Conservation (phyloP, 2,797 vertebrate genomes). For the Chelonia mydas region DNA sequence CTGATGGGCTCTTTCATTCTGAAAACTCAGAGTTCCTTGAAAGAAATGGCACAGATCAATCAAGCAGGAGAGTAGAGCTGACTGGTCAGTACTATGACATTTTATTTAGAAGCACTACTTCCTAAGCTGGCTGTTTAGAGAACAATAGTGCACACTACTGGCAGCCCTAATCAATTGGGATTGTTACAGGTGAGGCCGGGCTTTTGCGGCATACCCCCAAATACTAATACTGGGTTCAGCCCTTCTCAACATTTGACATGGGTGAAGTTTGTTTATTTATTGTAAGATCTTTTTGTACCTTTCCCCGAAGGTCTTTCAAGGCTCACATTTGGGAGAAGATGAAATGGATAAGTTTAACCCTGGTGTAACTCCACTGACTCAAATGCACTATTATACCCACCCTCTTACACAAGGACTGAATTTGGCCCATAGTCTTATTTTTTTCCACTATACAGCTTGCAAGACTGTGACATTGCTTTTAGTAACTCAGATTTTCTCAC, state of each 20-base stretch:
- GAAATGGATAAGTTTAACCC: accelerated
- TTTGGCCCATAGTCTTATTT: accelerated
- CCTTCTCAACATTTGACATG: background rate
- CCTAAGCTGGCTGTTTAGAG: background rate
- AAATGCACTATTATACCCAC: background rate
- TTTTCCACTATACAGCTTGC: background rate
- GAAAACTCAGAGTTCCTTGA: background rate
- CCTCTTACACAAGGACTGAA: background rate
- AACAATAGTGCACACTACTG: background rate
- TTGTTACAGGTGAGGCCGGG: background rate
- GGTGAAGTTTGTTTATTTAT: background rate
- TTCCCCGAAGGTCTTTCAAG: background rate
- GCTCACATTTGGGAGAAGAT: background rate
- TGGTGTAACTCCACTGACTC: background rate
- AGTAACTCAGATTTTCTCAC: background rate
- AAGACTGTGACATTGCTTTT: background rate
- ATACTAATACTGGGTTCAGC: accelerated
- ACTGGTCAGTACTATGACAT: background rate
- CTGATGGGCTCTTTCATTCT: background rate
- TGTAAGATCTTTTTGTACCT: background rate
- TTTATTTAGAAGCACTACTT: background rate
- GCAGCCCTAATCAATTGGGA: background rate
- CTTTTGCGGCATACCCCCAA: constrained; percentile 25
- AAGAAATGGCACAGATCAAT: background rate
- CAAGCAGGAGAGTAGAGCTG: background rate